These are phyloP conservation scores for Aphodius granarius DNA, from an alignment of 2,888 invertebrate genomes.

Conservation along the genomic window DNA sequence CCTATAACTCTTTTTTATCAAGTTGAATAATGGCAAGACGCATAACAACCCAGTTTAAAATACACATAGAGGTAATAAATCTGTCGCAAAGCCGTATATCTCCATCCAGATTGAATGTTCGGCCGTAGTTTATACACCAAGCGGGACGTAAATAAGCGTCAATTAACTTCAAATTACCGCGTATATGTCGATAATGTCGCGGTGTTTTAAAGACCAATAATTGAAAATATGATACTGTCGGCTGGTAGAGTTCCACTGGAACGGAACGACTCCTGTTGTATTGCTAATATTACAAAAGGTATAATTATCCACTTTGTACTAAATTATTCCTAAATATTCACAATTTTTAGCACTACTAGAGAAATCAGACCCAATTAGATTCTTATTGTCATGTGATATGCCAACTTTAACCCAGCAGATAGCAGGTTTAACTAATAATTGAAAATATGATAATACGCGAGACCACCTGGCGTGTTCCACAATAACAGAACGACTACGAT, in stretches of 20 bases:
- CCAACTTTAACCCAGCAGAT: too few species aligned
- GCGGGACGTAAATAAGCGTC: not conserved
- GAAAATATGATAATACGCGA: not conserved
- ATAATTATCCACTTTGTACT: not conserved
- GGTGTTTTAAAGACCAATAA: not conserved
- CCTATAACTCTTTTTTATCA: not conserved
- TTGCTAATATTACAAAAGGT: not conserved
- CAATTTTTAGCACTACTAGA: not conserved
- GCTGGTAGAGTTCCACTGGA: not conserved
- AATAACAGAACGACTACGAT: not conserved
- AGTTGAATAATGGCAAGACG: not conserved
- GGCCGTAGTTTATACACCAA: not conserved
- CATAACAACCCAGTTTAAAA: not conserved
- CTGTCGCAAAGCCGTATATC: not conserved
- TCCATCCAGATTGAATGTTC: not conserved
- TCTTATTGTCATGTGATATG: not conserved
- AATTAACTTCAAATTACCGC: not conserved
- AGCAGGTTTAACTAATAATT: too few species aligned
- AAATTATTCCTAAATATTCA: not conserved
- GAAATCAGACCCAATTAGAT: not conserved
- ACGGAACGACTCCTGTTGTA: not conserved
- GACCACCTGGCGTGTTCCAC: not conserved
- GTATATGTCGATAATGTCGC: not conserved
- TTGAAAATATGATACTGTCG: not conserved
- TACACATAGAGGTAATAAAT: not conserved